A percentile compares a stretch with the other conserved stretches of the same genome.
Conservation (phyloP, 2,113 vertebrate genomes). For the Fukomys damarensis region DNA sequence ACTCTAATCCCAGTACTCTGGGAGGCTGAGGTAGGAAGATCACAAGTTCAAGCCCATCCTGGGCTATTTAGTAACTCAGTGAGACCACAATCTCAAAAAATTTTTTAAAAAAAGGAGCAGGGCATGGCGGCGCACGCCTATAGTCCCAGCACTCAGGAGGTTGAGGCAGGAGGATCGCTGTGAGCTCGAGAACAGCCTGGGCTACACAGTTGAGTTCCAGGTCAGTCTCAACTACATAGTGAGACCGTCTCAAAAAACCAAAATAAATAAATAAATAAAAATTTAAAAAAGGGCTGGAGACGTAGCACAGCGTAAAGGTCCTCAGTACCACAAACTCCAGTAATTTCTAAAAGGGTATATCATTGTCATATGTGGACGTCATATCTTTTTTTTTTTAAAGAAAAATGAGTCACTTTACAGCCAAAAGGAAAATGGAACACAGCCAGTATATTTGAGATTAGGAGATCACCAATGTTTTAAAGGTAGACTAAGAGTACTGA, state of each 20-base stretch:
- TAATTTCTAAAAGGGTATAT: neutral
- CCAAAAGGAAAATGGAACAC: neutral
- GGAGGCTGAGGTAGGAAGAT: neutral
- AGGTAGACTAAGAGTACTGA: neutral
- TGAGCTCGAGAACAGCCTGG: too few relatives aligned
- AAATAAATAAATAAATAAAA: too few relatives aligned
- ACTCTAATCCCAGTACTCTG: neutral
- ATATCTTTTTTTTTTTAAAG: neutral
- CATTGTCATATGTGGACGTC: neutral
- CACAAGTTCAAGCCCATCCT: neutral
- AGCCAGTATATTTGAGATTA: neutral
- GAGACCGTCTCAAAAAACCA: too few relatives aligned
- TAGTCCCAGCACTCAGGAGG: too few relatives aligned
- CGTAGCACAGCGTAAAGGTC: neutral
- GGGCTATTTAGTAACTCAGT: neutral
- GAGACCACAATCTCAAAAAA: neutral
- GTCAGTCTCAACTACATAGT: too few relatives aligned
- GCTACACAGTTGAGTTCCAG: too few relatives aligned
- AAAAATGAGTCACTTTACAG: slow-evolving; percentile 26
- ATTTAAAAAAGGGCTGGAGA: neutral
- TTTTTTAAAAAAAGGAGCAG: neutral
- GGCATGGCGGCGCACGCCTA: too few relatives aligned
- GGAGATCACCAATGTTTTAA: neutral
- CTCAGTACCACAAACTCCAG: neutral
- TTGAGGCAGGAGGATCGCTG: too few relatives aligned